phyloP scores from a whole-genome alignment of 1,140 invertebrate genomes.

The Odontomachus brunneus region DNA sequence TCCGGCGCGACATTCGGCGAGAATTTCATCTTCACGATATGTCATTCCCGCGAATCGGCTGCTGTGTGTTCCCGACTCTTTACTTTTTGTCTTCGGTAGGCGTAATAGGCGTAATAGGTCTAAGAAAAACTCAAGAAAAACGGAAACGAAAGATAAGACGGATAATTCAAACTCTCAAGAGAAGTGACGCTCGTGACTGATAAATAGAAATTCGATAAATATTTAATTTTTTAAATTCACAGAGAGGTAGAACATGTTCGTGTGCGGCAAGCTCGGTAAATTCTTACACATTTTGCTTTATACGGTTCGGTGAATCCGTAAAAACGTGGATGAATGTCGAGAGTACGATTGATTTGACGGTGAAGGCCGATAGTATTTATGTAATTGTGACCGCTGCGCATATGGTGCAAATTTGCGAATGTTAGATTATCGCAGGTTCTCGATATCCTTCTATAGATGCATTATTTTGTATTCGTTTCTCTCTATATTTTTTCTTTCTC shows the following conservation, averaged over 20 bases:
- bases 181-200: not conserved
- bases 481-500: too few relatives aligned
- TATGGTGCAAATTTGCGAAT: not conserved
- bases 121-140: not conserved
- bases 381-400: too few relatives aligned
- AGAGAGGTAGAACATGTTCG: not conserved
- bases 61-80: not conserved
- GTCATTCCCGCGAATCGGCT: not conserved
- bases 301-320: too few relatives aligned
- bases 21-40: constrained; percentile 23
- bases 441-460: not conserved
- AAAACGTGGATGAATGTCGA: not conserved
- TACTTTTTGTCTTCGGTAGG: not conserved
- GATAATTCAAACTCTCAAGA: not conserved
- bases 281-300: not conserved
- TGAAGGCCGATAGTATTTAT: too few relatives aligned
- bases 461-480: not conserved
- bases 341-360: too few relatives aligned
- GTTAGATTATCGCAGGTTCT: too few relatives aligned
- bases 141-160: too few relatives aligned
- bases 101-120: not conserved
- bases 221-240: not conserved
- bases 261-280: not conserved
- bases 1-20: too few relatives aligned
- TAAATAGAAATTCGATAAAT: too few relatives aligned